Percentiles rank a stretch among this genome's conserved stretches.
phyloP scores from a whole-genome alignment of 2,888 invertebrate species.

The Steromphala cineraria region DNA sequence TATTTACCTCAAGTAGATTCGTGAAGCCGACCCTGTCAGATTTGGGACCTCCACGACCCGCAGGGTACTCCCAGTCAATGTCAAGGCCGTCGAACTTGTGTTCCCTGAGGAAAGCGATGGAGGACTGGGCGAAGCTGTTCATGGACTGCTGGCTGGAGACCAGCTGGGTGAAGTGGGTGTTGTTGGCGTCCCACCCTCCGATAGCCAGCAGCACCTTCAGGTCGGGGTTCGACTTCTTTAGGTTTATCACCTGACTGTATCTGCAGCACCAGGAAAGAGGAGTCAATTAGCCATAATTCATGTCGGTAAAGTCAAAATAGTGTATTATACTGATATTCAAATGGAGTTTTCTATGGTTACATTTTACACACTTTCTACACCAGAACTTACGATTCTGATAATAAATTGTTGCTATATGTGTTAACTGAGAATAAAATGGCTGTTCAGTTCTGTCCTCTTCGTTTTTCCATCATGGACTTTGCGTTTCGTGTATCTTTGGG shows the following conservation, averaged over 20 bases:
- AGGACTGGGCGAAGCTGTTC: slow-evolving; percentile 25
- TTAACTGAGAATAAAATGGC: no score
- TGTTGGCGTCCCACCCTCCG: slow-evolving; percentile 47
- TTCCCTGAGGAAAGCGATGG: slow-evolving; percentile 26
- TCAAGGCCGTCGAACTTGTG: slow-evolving; percentile 41
- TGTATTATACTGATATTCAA: no score
- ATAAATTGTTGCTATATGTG: no score
- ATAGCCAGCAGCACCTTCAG: slow-evolving; percentile 46
- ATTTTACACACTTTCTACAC: no score
- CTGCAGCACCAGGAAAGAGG: not conserved
- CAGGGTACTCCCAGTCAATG: slow-evolving; percentile 50
- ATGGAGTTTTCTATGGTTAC: no score
- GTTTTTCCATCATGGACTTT: no score
- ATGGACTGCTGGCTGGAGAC: slow-evolving; percentile 35
- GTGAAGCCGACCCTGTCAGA: slow-evolving; percentile 17
- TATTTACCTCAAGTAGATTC: slow-evolving; percentile 1
- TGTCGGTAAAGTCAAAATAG: no score
- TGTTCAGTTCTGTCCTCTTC: no score
- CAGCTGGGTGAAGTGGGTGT: slow-evolving; percentile 71
- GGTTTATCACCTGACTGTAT: slow-evolving; percentile 22
- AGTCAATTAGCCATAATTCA: no score
- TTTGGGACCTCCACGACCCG: not conserved
- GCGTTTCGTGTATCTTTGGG: no score
- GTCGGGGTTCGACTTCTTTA: slow-evolving; percentile 40
- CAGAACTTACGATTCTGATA: no score